These are phyloP conservation scores for Pituophis catenifer DNA, from an alignment of 2,113 vertebrate species.

Conservation along the genomic window DNA sequence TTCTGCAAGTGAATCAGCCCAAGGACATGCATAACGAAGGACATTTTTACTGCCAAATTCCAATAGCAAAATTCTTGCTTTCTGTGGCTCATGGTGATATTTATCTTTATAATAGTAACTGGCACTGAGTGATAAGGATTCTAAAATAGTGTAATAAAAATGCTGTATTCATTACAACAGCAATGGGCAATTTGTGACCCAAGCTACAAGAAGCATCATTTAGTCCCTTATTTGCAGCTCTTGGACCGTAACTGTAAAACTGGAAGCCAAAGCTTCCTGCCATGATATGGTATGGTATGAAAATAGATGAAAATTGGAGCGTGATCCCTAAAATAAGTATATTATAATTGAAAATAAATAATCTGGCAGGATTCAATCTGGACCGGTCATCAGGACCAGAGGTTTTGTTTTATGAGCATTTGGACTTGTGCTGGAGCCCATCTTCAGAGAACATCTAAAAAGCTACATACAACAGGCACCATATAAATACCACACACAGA, in stretches of 20 bases:
- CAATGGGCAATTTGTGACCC: neutral
- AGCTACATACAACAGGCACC: neutral
- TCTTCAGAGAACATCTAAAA: neutral
- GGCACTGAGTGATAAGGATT: neutral
- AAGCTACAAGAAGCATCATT: neutral
- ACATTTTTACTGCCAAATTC: neutral
- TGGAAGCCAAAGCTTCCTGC: neutral
- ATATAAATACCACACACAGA: neutral
- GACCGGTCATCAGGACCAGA: neutral
- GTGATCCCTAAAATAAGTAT: neutral
- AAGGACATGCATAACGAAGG: neutral
- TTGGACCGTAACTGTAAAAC: neutral
- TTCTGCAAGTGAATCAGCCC: neutral
- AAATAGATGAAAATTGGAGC: neutral
- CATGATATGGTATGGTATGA: neutral
- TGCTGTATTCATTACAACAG: neutral
- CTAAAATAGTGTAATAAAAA: neutral
- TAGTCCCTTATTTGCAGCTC: neutral
- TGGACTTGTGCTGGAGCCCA: neutral
- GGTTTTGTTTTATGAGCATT: neutral
- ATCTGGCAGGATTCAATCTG: neutral
- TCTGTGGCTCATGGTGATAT: neutral
- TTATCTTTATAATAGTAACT: neutral
- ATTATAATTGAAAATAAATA: neutral
- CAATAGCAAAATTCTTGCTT: neutral